Conservation (phyloP, 2,113 vertebrate species). For the Lampris incognitus region DNA sequence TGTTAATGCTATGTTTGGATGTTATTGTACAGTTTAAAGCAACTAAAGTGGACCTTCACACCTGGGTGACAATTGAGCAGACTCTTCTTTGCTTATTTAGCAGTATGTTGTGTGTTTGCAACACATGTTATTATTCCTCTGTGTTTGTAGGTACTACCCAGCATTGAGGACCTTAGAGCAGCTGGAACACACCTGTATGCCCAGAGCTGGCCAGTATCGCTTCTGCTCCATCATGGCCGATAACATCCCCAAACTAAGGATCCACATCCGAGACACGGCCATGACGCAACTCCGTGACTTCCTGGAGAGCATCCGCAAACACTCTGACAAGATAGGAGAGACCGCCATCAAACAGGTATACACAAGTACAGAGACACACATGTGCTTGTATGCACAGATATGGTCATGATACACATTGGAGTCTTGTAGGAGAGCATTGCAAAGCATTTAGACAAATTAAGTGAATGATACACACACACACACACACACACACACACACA, state of each 20-base stretch:
- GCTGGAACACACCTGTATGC: constrained; percentile 91
- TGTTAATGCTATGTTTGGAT: too few species aligned
- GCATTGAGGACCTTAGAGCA: constrained; percentile 94
- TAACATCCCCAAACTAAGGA: constrained; percentile 90
- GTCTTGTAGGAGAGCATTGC: too few species aligned
- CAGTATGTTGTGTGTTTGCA: too few species aligned
- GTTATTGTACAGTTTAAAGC: too few species aligned
- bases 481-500: neutral
- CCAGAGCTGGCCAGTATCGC: constrained; percentile 92
- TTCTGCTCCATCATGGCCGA: constrained; percentile 96
- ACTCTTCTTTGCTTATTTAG: too few species aligned
- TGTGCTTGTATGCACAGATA: neutral
- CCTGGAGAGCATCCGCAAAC: constrained; percentile 98
- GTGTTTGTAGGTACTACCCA: constrained; percentile 90
- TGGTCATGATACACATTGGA: too few species aligned
- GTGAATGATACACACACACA: neutral
- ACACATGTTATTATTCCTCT: neutral
- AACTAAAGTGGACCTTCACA: too few species aligned
- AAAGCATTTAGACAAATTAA: too few species aligned
- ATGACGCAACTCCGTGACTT: constrained; percentile 98
- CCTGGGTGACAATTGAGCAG: too few species aligned
- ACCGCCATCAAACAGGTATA: constrained; percentile 94
- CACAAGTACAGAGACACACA: neutral
- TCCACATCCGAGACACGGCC: constrained; percentile 93
- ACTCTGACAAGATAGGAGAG: constrained; percentile 97